Evolutionary conservation across 64 coral and sea anemone genomes (phyloP), one percentile per base, ranked within the genome.

Genomic region (Porites australiensis): DNA sequence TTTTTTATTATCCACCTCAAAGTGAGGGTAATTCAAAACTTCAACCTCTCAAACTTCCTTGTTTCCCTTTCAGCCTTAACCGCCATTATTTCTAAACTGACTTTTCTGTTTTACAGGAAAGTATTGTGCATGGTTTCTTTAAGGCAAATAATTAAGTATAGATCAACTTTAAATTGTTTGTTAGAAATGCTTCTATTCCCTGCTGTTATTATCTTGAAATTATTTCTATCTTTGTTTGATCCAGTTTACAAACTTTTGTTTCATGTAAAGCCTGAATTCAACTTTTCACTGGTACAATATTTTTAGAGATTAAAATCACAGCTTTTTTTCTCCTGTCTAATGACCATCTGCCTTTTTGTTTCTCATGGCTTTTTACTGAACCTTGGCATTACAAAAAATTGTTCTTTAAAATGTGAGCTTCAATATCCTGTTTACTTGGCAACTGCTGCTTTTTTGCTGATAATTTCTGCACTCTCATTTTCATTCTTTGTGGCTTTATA

Each of bases 171-270:
- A 73, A 73, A 73, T 43, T 73, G 43, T 48, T 8, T 47, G 14
- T 4, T 73, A 10, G 70, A 73, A 43, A 73, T 46, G 13, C 43
- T 73, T 2, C 15, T 73, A 10, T 47, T 73, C 44, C 70, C 44
- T 73, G 70, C 70, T 73, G 70, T 73, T 12, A 73, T 73, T 47
- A 46, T 47, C n/a, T n/a, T n/a, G n/a, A n/a, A n/a, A n/a, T n/a
- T n/a, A n/a, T n/a, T n/a, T n/a, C n/a, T n/a, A n/a, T n/a, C n/a
- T n/a, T n/a, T n/a, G n/a, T n/a, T n/a, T n/a, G n/a, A n/a, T n/a
- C n/a, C n/a, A n/a, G n/a, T n/a, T n/a, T n/a, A n/a, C n/a, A n/a
- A n/a, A n/a, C n/a, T n/a, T n/a, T n/a, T n/a, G n/a, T n/a, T n/a
- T n/a, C n/a, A n/a, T n/a, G n/a, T n/a, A n/a, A n/a, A n/a, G n/a